Percentiles rank a stretch among this genome's conserved stretches.
phyloP scores from a whole-genome alignment of 2,888 invertebrate species.

The Conchocele bisecta region DNA sequence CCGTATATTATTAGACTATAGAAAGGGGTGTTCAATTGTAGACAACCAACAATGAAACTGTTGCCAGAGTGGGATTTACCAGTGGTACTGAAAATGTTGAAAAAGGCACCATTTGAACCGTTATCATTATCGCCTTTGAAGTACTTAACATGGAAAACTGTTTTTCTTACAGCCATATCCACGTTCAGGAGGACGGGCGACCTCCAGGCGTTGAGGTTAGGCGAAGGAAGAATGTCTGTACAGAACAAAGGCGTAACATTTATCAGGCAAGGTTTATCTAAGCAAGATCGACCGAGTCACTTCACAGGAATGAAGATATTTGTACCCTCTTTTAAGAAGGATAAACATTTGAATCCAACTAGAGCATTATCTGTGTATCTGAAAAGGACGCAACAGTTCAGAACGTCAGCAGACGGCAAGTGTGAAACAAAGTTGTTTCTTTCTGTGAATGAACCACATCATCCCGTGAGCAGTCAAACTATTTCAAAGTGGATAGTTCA shows the following conservation, averaged over 20 bases:
- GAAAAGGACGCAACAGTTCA: constrained; percentile 28
- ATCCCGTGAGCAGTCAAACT: not conserved
- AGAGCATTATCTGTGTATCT: constrained; percentile 19
- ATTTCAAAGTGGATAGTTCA: constrained; percentile 7
- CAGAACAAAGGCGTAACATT: constrained; percentile 26
- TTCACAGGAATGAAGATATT: constrained; percentile 7
- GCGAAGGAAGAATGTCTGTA: constrained; percentile 16
- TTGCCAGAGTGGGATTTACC: constrained; percentile 16
- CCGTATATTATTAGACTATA: constrained; percentile 12
- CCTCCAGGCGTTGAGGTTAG: constrained; percentile 23
- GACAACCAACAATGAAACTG: constrained; percentile 6
- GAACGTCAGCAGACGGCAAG: not conserved
- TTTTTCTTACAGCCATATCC: constrained; percentile 30
- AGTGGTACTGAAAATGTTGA: not conserved
- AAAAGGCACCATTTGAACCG: constrained; percentile 16
- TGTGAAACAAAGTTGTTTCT: not conserved
- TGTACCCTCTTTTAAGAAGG: constrained; percentile 18
- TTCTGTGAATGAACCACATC: not conserved
- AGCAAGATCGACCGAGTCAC: constrained; percentile 28
- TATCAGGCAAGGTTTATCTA: constrained; percentile 17
- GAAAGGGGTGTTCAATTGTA: constrained; percentile 9
- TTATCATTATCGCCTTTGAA: not conserved
- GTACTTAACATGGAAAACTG: constrained; percentile 10
- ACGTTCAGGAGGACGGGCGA: constrained; percentile 30
- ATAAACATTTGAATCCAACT: constrained; percentile 31